phyloP scores from a whole-genome alignment of 2,797 vertebrate genomes.

The Karalla daura region DNA sequence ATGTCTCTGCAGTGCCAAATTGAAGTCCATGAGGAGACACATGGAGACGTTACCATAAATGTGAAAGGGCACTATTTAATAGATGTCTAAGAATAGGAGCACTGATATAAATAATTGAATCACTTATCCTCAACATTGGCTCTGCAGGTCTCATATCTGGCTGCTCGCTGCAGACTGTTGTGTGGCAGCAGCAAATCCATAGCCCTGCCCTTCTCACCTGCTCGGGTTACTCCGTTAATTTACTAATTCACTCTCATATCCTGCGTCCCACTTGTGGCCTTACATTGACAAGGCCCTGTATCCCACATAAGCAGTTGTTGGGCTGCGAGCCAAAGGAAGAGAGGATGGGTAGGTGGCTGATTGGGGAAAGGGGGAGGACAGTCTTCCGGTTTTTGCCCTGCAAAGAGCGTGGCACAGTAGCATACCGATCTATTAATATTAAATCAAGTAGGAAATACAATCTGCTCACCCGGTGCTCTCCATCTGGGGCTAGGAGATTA shows the following conservation, averaged over 20 bases:
- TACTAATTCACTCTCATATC: conserved; percentile 35
- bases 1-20: not conserved
- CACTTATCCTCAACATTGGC: not conserved
- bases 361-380: too few relatives aligned
- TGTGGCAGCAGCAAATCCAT: conserved; percentile 44
- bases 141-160: conserved; percentile 12
- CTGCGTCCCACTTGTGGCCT: conserved; percentile 29
- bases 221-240: conserved; percentile 61
- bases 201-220: conserved; percentile 39
- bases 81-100: not conserved
- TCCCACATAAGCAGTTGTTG: conserved; percentile 41
- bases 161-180: conserved; percentile 25
- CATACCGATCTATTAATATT: conserved; percentile 74
- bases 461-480: conserved; percentile 60
- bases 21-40: too few relatives aligned
- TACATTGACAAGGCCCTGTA: conserved; percentile 30
- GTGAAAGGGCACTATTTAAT: not conserved
- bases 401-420: conserved; percentile 38
- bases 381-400: conserved; percentile 30
- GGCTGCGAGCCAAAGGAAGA: conserved; percentile 38
- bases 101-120: conserved; percentile 3
- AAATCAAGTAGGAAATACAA: conserved; percentile 77
- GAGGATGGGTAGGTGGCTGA: not conserved
- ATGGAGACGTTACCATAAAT: not conserved
- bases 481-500: conserved; percentile 62